Conservation (phyloP, 2,888 invertebrate genomes). For the Drosophila anomalipes region DNA sequence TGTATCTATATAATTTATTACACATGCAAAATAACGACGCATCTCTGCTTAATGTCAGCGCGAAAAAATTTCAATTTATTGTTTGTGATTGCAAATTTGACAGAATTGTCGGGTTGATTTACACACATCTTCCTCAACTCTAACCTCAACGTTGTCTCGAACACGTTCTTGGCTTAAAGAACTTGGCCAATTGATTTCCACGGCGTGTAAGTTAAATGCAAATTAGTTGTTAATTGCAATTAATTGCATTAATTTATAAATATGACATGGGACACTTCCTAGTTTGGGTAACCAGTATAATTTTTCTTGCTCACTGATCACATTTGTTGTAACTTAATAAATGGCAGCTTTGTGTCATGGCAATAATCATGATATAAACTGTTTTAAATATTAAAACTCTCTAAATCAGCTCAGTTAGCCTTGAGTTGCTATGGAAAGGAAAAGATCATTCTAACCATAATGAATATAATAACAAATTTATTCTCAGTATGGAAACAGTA, state of each 20-base stretch:
- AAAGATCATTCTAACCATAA: not conserved
- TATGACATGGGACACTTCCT: conserved; percentile 63
- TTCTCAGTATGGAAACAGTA: not conserved
- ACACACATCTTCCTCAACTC: conserved; percentile 26
- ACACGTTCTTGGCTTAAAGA: conserved; percentile 7
- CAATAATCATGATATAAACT: not conserved
- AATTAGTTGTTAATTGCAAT: conserved; percentile 65
- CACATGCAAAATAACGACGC: conserved; percentile 42
- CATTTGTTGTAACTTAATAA: conserved; percentile 7
- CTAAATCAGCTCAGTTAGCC: not conserved
- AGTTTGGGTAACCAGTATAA: conserved; percentile 31
- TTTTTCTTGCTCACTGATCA: conserved; percentile 63
- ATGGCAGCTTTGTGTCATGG: not conserved
- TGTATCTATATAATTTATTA: conserved; percentile 51
- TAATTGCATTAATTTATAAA: conserved; percentile 67
- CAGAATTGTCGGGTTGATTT: conserved; percentile 71
- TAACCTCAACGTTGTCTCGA: not conserved
- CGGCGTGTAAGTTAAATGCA: conserved; percentile 66
- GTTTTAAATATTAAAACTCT: not conserved
- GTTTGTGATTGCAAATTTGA: conserved; percentile 72
- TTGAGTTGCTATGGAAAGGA: not conserved
- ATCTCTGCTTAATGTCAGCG: conserved; percentile 67
- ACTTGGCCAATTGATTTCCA: conserved; percentile 30
- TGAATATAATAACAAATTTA: not conserved
- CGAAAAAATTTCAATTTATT: conserved; percentile 61